A percentile compares a stretch with the other conserved stretches of the same genome.
Conservation (phyloP, 1,140 invertebrate species). For the Sycobia sp. region DNA sequence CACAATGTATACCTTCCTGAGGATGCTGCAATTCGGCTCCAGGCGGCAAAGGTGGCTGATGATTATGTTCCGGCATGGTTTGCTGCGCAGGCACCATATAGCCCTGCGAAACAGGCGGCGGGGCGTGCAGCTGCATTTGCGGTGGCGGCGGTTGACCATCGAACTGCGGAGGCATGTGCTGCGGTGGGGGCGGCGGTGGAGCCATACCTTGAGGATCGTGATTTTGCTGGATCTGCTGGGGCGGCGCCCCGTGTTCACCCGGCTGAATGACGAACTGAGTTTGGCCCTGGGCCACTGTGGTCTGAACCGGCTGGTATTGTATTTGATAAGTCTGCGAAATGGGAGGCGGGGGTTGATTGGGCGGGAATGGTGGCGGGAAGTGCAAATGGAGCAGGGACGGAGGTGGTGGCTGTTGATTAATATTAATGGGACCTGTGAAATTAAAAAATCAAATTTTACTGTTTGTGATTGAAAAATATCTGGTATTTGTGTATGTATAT, state of each 20-base stretch:
- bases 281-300: slow-evolving; percentile 42
- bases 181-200: slow-evolving; percentile 43
- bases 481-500: no score
- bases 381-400: slow-evolving; percentile 55
- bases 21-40: slow-evolving; percentile 48
- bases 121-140: slow-evolving; percentile 38
- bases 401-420: slow-evolving; percentile 54
- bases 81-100: slow-evolving; percentile 31
- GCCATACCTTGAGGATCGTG: slow-evolving; percentile 46
- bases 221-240: slow-evolving; percentile 52
- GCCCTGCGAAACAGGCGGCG: slow-evolving; percentile 43
- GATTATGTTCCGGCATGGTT: slow-evolving; percentile 26
- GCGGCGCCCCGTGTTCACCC: slow-evolving; percentile 48
- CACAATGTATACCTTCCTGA: slow-evolving; percentile 41
- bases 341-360: slow-evolving; percentile 57
- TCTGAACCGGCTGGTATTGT: slow-evolving; percentile 51
- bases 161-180: slow-evolving; percentile 47
- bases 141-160: slow-evolving; percentile 52
- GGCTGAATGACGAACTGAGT: slow-evolving; percentile 53
- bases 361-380: slow-evolving; percentile 57
- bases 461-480: no score
- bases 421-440: slow-evolving; percentile 44
- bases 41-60: slow-evolving; percentile 45
- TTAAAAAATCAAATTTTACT: background rate
- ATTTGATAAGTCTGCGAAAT: slow-evolving; percentile 59